These are phyloP conservation scores for Polypterus bichir DNA, from an alignment of 2,113 vertebrate species.

Conservation along the genomic window DNA sequence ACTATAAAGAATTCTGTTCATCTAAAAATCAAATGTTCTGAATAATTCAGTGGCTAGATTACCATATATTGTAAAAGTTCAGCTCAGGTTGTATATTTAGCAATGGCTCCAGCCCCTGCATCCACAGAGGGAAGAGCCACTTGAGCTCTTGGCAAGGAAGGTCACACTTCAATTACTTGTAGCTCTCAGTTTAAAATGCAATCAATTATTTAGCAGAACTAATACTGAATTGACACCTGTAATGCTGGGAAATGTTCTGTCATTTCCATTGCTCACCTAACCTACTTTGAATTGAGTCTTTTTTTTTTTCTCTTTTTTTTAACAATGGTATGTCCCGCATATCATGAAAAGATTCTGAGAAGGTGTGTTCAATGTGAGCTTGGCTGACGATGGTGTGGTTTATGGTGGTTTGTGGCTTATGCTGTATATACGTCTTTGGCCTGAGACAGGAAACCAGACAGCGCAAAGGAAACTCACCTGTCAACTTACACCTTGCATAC, in stretches of 20 bases:
- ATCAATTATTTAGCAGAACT: constrained; percentile 14
- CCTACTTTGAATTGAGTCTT: too few relatives aligned
- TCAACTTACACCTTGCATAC: too few relatives aligned
- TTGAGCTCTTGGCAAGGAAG: not conserved
- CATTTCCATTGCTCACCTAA: too few relatives aligned
- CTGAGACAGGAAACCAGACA: too few relatives aligned
- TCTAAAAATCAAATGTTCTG: constrained; percentile 6
- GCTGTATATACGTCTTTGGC: too few relatives aligned
- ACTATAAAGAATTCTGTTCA: constrained; percentile 11
- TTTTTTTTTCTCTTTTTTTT: too few relatives aligned
- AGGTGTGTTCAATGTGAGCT: too few relatives aligned
- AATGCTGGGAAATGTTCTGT: not conserved
- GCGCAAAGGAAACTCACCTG: too few relatives aligned
- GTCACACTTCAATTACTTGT: constrained; percentile 6
- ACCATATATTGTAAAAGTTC: constrained; percentile 1
- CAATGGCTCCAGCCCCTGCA: not conserved
- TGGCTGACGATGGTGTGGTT: too few relatives aligned
- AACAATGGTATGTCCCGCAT: too few relatives aligned
- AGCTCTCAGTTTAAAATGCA: constrained; percentile 5
- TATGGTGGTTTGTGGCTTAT: too few relatives aligned
- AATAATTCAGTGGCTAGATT: constrained; percentile 14
- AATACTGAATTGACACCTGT: constrained; percentile 11
- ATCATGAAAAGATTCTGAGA: too few relatives aligned
- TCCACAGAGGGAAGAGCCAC: not conserved
- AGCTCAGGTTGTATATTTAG: not conserved